These are phyloP conservation scores for Metalampra italica DNA, from an alignment of 2,888 invertebrate species.

Conservation along the genomic window DNA sequence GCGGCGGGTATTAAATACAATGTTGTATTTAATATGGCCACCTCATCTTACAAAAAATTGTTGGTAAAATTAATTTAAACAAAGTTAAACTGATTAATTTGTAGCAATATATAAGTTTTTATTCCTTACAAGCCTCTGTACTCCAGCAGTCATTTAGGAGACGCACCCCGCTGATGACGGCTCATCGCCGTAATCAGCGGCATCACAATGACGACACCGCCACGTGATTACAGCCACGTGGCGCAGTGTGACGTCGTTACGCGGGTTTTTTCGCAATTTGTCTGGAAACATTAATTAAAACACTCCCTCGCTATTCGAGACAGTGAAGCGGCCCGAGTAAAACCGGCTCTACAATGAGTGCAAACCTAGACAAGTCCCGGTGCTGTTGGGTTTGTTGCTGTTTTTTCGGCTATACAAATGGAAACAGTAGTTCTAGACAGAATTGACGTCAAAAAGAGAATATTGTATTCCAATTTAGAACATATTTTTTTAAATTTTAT, in stretches of 20 bases:
- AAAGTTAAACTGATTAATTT: no score
- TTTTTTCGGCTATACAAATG: no score
- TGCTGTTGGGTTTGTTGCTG: no score
- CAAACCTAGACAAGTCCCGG: constrained; percentile 1
- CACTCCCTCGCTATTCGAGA: constrained; percentile 56
- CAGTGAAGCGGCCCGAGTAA: constrained; percentile 37
- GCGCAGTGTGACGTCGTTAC: constrained; percentile 21
- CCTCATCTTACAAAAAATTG: no score
- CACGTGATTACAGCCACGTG: constrained; percentile 25
- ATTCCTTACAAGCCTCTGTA: constrained; percentile 59
- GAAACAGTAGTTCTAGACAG: no score
- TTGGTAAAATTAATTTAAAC: no score
- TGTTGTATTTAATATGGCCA: no score
- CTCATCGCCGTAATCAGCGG: constrained; percentile 54
- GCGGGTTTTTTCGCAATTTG: constrained; percentile 59
- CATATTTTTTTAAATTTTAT: no score
- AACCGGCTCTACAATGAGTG: constrained; percentile 30
- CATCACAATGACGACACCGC: constrained; percentile 39
- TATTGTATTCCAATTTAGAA: no score
- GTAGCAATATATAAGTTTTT: neutral
- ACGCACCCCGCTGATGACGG: constrained; percentile 39
- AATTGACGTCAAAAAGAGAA: no score
- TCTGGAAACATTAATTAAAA: constrained; percentile 64
- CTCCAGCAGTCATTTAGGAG: constrained; percentile 57
- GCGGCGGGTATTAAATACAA: no score